Evolutionary conservation across 2,113 vertebrate genomes (phyloP).

Genomic region (Eulemur macaco): DNA sequence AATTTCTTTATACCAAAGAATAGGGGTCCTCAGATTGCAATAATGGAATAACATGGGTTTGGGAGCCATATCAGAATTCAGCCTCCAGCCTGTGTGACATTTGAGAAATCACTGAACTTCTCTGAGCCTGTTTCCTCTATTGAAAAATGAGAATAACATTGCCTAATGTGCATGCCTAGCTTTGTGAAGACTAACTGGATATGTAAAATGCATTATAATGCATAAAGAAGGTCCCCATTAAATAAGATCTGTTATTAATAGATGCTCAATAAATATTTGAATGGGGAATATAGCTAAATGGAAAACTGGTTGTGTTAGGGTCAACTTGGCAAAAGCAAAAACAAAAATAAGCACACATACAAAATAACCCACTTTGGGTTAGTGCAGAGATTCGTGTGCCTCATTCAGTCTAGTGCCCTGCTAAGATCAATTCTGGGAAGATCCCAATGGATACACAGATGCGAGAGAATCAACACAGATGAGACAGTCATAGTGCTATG

Average conservation of each 20-base stretch:
- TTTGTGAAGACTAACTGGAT: not conserved
- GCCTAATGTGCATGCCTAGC: not conserved
- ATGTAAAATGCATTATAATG: not conserved
- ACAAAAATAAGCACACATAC: not conserved
- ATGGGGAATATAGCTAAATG: not conserved
- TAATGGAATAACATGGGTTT: not conserved
- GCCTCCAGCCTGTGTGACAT: not conserved
- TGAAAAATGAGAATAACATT: not conserved
- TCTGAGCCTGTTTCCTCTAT: not conserved
- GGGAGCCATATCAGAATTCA: not conserved
- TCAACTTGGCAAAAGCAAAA: conserved; percentile 6
- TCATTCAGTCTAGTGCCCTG: not conserved
- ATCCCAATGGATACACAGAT: not conserved
- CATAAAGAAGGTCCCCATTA: not conserved
- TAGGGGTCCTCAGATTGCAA: not conserved
- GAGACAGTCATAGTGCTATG: not conserved
- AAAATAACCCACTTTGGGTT: not conserved
- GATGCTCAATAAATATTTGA: not conserved
- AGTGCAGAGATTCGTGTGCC: not conserved
- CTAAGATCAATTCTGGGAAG: not conserved
- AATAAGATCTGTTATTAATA: not conserved
- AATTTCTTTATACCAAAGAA: not conserved
- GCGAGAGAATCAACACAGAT: not conserved
- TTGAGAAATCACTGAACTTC: not conserved
- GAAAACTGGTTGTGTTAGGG: not conserved